Evolutionary conservation across 2,797 vertebrate species (phyloP), one percentile per base, ranked within the genome.

Genomic region (Sternotherus odoratus): DNA sequence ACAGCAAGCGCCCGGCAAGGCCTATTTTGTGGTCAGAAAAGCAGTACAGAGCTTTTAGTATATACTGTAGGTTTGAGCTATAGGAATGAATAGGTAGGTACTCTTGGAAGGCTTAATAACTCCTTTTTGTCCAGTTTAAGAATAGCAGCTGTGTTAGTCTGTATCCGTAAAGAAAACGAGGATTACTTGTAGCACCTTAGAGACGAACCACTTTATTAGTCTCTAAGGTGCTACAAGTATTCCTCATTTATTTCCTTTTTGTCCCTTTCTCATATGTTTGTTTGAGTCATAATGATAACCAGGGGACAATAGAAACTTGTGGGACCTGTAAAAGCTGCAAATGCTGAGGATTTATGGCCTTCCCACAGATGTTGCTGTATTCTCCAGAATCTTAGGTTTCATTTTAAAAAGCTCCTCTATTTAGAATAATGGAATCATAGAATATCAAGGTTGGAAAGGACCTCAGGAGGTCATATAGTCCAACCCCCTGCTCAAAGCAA

Each of bases 241-340:
- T n/a, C n/a, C n/a, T n/a, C n/a, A n/a, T n/a, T n/a, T n/a, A n/a
- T n/a, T n/a, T 72, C 74, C 23, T 33, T 53, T 81, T 82, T 83
- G 54, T 95, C 66, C 81, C 66, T 92, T 87, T n/a, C n/a, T 92
- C 89, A 12, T 74, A 74, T 77, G 60, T 60, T 95, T 81, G 1
- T 87, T 91, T 92, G 93, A 96, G 89, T 91, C 95, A 93, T 77
- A 79, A 86, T 43, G 89, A 83, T 80, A 92, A 93, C 80, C 60
- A 88, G 66, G 79, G 60, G 85, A 92, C 94, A 94, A 85, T 60
- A 95, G 87, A 75, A 84, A n/a, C 92, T 86, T 92, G 82, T 92
- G 88, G 88, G 90, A 95, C 80, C 72, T 56, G 84, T 24, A 88
- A 90, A 94, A 88, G 77, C 69, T 0, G 6, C 1, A 3, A 0